These are phyloP conservation scores for Acanthoscelides obtectus DNA, from an alignment of 2,888 invertebrate genomes.

Conservation along the genomic window DNA sequence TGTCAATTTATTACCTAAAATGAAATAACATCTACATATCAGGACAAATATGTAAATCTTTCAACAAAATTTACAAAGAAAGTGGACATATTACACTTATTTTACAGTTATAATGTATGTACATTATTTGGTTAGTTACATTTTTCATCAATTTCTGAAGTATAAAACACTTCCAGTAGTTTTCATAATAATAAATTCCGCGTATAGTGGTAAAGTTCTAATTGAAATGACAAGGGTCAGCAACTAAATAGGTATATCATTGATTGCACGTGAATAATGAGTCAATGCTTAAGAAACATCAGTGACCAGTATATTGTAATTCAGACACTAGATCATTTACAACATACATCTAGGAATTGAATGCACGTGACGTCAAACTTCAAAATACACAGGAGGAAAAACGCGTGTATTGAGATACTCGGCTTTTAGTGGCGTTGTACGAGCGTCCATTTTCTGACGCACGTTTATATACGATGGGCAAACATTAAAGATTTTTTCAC, in stretches of 20 bases:
- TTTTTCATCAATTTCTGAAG: neutral
- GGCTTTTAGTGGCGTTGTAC: too few species aligned
- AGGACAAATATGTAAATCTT: conserved; percentile 19
- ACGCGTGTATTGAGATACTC: too few species aligned
- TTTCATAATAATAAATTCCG: neutral
- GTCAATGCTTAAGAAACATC: neutral
- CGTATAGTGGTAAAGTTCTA: neutral
- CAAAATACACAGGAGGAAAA: too few species aligned
- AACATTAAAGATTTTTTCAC: too few species aligned
- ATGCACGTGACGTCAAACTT: too few species aligned
- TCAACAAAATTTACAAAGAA: conserved; percentile 38
- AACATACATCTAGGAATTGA: too few species aligned
- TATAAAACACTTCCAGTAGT: neutral
- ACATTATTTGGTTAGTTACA: neutral
- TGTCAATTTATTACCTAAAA: conserved; percentile 5
- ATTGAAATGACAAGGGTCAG: too few species aligned
- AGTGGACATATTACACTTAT: neutral
- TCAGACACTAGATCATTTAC: neutral
- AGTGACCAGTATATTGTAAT: neutral
- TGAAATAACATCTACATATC: conserved; percentile 34
- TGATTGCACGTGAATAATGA: neutral
- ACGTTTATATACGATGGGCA: too few species aligned
- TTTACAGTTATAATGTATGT: neutral
- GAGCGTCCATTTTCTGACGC: too few species aligned
- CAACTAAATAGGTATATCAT: too few species aligned